Evolutionary conservation across 1,140 invertebrate genomes (phyloP), one percentile per base, ranked within the genome.

Genomic region (Plutomurus gul): DNA sequence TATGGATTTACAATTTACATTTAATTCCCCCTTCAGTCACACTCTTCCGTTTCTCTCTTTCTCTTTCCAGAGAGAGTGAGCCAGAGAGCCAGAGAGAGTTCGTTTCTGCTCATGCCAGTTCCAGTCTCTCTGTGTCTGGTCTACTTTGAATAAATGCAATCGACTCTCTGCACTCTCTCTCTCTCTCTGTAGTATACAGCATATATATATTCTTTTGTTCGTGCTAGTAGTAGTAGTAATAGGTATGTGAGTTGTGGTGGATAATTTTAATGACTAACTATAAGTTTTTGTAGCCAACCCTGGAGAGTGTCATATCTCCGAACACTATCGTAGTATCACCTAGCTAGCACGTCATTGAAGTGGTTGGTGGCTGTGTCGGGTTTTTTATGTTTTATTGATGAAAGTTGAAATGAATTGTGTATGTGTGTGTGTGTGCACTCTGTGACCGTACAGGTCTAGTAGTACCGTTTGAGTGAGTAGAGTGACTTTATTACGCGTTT

Each of bases 401-500:
- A 49, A 49, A n/a, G 39, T 43, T 43, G n/a, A 43, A 43, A 43
- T 43, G 39, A 43, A 43, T 10, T 43, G 39, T 43, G 39, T 39
- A 39, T 43, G 39, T 43, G 11, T n/a, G n/a, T 10, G 39, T 43
- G 11, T 43, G n/a, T 43, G n/a, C n/a, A 43, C n/a, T 43, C n/a
- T 43, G n/a, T 43, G n/a, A n/a, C 43, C 11, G 16, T 47, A 8
- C 13, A 47, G 0, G 13, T 6, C 16, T 3, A 11, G 43, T 16
- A 20, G n/a, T 16, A 47, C 43, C 5, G 13, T 16, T 47, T 56
- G 56, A 65, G 56, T 65, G 56, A 65, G 56, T 16, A 25, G 27
- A 65, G 56, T 65, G 56, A 65, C 56, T 65, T 65, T 65, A 65
- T 65, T 65, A 65, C 56, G 56, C 56, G 56, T 65, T 65, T 30